A percentile compares a stretch with the other conserved stretches of the same genome.
phyloP scores from a whole-genome alignment of 2,888 invertebrate genomes.

The Serripes groenlandicus region DNA sequence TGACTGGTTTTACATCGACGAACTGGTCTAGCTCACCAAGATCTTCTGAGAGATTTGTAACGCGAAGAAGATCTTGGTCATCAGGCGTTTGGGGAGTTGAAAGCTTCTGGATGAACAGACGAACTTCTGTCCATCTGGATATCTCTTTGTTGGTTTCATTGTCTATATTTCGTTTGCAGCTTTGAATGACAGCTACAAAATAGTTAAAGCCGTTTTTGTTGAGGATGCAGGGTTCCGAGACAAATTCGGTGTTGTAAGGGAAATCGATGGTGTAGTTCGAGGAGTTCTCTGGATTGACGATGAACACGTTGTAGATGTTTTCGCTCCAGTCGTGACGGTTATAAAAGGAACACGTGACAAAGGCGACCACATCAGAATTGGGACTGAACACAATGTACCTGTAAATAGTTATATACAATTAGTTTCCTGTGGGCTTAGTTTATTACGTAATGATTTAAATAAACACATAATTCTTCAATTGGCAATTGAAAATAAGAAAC shows the following conservation, averaged over 20 bases:
- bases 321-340: constrained; percentile 73
- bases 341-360: constrained; percentile 74
- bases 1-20: constrained; percentile 64
- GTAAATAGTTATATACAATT: constrained; percentile 3
- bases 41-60: constrained; percentile 69
- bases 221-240: constrained; percentile 70
- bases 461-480: too few species aligned
- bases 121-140: constrained; percentile 60
- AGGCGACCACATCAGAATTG: constrained; percentile 65
- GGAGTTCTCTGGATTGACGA: constrained; percentile 66
- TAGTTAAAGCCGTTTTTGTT: constrained; percentile 43
- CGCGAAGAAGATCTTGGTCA: constrained; percentile 51
- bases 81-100: constrained; percentile 29
- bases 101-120: constrained; percentile 65
- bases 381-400: constrained; percentile 74
- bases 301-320: constrained; percentile 73
- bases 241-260: constrained; percentile 73
- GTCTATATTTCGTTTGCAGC: constrained; percentile 55
- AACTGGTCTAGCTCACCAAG: constrained; percentile 71
- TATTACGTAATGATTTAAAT: too few species aligned
- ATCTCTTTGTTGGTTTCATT: constrained; percentile 55
- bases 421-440: background rate
- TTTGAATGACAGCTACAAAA: constrained; percentile 72
- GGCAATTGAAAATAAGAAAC: too few species aligned
- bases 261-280: constrained; percentile 66